Percentiles rank a stretch among this genome's conserved stretches.
Conservation (phyloP, 2,888 invertebrate genomes). For the Andrena flavipes region DNA sequence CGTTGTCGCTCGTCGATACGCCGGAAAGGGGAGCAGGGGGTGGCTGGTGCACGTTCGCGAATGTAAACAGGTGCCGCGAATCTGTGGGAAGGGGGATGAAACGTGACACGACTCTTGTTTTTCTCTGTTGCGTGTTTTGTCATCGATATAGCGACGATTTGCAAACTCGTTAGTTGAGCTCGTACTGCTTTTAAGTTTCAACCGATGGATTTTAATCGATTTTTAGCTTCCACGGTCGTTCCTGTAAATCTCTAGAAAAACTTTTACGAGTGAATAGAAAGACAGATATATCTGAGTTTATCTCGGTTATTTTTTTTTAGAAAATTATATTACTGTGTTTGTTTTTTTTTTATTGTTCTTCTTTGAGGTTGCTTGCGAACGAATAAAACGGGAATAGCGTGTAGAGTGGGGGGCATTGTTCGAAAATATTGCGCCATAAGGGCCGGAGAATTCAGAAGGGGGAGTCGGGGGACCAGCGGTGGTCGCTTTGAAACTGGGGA, state of each 20-base stretch:
- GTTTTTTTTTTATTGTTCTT: no score
- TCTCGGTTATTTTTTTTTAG: no score
- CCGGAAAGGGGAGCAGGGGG: constrained; percentile 56
- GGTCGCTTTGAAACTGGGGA: constrained; percentile 19
- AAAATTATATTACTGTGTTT: no score
- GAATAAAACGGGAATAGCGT: no score
- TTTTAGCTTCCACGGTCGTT: no score
- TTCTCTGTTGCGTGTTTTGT: not conserved
- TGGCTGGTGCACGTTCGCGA: constrained; percentile 44
- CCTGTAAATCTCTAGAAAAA: no score
- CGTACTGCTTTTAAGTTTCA: no score
- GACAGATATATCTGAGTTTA: no score
- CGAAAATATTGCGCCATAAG: constrained; percentile 31
- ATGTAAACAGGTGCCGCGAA: constrained; percentile 55
- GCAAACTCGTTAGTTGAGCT: not conserved
- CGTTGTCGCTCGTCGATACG: constrained; percentile 50
- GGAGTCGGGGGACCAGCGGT: not conserved
- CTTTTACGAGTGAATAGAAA: no score
- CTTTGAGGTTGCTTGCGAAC: no score
- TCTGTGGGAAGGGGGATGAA: constrained; percentile 10
- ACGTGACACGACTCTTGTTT: constrained; percentile 32
- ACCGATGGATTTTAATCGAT: no score
- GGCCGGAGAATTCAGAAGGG: not conserved
- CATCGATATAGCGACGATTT: not conserved
- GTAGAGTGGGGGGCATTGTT: constrained; percentile 5